A percentile compares a stretch with the other conserved stretches of the same genome.
Evolutionary conservation across 1,140 invertebrate species (phyloP).

Genomic region (Melipona quadrifasciata): DNA sequence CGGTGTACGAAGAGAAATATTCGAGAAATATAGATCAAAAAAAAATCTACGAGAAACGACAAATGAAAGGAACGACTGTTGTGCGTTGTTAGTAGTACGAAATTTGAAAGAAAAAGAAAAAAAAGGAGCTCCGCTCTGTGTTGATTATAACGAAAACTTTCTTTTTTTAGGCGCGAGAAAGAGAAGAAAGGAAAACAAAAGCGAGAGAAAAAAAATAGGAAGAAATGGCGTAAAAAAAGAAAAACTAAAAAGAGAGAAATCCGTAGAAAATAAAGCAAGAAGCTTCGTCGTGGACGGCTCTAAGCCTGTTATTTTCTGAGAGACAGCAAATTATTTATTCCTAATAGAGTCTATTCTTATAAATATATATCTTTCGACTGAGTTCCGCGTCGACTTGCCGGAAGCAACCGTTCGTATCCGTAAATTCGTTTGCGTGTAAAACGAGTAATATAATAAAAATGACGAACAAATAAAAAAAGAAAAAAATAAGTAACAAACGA

Average conservation of each 20-base stretch:
- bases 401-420: constrained; percentile 8
- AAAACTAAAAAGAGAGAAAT: background rate
- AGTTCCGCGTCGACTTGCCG: constrained; percentile 30
- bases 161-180: background rate
- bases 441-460: background rate
- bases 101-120: background rate
- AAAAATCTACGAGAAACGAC: too few relatives aligned
- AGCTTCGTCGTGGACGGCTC: constrained; percentile 48
- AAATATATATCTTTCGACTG: constrained; percentile 46
- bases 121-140: background rate
- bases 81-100: background rate
- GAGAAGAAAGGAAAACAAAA: background rate
- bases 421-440: background rate
- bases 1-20: background rate
- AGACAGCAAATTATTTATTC: constrained; percentile 45
- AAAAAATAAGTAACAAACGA: background rate
- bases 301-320: constrained; percentile 47
- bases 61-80: background rate
- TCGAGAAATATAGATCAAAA: too few relatives aligned
- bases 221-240: background rate
- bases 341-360: constrained; percentile 56
- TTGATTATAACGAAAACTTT: background rate
- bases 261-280: constrained; percentile 11
- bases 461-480: background rate
- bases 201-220: background rate